These are phyloP conservation scores for Litoditis marina DNA, from an alignment of 2,888 invertebrate genomes.

Conservation along the genomic window DNA sequence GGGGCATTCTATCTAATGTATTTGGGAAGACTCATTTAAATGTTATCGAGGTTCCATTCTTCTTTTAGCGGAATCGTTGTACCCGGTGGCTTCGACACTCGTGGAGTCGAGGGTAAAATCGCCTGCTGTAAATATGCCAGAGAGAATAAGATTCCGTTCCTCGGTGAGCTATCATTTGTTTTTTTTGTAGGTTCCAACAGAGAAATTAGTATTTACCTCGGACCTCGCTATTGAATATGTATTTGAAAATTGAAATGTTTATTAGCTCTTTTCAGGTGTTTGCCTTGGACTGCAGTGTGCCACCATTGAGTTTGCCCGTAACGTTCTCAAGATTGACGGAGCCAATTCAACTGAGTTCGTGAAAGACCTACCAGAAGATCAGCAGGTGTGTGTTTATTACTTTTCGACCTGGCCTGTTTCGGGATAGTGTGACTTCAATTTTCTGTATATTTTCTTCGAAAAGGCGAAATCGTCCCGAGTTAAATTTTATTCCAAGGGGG, in stretches of 20 bases:
- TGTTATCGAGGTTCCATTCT: too few relatives aligned
- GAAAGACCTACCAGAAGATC: conserved; percentile 62
- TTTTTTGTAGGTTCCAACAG: neutral
- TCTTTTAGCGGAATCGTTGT: conserved; percentile 83
- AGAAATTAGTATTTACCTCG: too few relatives aligned
- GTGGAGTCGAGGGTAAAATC: conserved; percentile 94
- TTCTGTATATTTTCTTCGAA: too few relatives aligned
- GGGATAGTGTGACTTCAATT: neutral
- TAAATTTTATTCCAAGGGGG: too few relatives aligned
- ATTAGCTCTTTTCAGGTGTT: conserved; percentile 12
- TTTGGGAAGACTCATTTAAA: conserved; percentile 5
- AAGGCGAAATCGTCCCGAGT: too few relatives aligned
- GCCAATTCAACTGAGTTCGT: conserved; percentile 86
- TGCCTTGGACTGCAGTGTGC: conserved; percentile 96
- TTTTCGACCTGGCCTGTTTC: neutral
- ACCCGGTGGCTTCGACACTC: conserved; percentile 93
- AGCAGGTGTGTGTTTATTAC: conserved; percentile 27
- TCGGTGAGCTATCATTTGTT: conserved; percentile 68
- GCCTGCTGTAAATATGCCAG: conserved; percentile 89
- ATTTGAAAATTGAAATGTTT: neutral
- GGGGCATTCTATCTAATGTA: neutral
- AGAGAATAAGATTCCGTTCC: conserved; percentile 80
- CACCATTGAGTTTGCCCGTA: conserved; percentile 88
- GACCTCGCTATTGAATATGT: too few relatives aligned
- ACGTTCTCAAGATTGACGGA: conserved; percentile 74